phyloP scores from a whole-genome alignment of 1,140 invertebrate species.

The Drusus annulatus region DNA sequence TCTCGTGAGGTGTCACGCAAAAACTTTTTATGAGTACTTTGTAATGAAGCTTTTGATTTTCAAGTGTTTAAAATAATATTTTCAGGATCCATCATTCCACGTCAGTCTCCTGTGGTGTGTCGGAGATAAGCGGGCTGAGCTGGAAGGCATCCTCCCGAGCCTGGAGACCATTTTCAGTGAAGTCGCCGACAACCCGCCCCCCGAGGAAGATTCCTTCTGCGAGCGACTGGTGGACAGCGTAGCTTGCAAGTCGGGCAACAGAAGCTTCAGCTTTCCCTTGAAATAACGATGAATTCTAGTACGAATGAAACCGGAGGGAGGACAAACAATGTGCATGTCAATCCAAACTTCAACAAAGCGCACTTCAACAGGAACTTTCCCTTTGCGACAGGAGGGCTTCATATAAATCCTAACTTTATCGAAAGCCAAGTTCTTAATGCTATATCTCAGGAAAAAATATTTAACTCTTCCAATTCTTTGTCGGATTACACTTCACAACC shows the following conservation, averaged over 20 bases:
- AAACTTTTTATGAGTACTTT: no score
- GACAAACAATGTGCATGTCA: slow-evolving; percentile 45
- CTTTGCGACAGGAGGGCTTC: not conserved
- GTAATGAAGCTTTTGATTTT: no score
- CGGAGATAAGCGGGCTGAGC: slow-evolving; percentile 72
- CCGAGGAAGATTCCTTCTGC: slow-evolving; percentile 58
- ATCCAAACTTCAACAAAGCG: slow-evolving; percentile 50
- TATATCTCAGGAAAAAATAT: not conserved
- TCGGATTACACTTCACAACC: not conserved
- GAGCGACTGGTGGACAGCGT: slow-evolving; percentile 60
- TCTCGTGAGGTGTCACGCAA: no score
- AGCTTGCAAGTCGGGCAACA: slow-evolving; percentile 50
- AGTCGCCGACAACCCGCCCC: slow-evolving; percentile 61
- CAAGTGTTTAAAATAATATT: no score
- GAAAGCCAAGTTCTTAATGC: slow-evolving; percentile 6
- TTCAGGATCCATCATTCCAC: slow-evolving; percentile 71
- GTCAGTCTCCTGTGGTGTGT: slow-evolving; percentile 79
- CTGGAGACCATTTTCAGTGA: slow-evolving; percentile 66
- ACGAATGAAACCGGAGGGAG: not conserved
- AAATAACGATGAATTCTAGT: not conserved
- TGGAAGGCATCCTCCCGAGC: slow-evolving; percentile 66
- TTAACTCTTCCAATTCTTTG: not conserved
- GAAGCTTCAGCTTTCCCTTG: slow-evolving; percentile 45
- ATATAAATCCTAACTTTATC: slow-evolving; percentile 55
- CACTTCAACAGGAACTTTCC: slow-evolving; percentile 44